phyloP scores from a whole-genome alignment of 23 tunicate genomes.

The Botrylloides violaceus region DNA sequence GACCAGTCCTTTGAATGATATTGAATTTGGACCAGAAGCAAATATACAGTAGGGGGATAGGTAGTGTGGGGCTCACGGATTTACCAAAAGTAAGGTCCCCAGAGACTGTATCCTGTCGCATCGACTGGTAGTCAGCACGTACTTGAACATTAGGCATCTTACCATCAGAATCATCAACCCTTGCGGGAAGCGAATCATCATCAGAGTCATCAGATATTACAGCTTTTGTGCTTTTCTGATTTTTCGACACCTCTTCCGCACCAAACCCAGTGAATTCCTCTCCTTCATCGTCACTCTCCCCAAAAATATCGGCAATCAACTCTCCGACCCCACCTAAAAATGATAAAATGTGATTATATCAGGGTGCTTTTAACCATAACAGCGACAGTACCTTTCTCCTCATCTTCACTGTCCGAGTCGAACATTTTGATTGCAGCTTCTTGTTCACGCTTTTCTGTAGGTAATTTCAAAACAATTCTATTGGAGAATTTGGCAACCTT shows the following conservation, averaged over 20 bases:
- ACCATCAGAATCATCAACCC: not conserved
- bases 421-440: slow-evolving; percentile 53
- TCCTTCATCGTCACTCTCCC: slow-evolving; percentile 88
- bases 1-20: too few relatives aligned
- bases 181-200: slow-evolving; percentile 4
- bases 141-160: too few relatives aligned
- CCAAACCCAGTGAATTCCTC: slow-evolving; percentile 87
- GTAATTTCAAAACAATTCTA: too few relatives aligned
- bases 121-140: too few relatives aligned
- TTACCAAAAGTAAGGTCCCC: too few relatives aligned
- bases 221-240: slow-evolving; percentile 16
- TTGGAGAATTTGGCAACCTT: not conserved
- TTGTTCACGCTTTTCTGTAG: slow-evolving; percentile 18
- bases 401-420: slow-evolving; percentile 78
- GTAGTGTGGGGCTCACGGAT: too few relatives aligned
- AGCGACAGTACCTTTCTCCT: slow-evolving; percentile 13
- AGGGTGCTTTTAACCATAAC: not conserved
- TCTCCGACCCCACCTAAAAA: slow-evolving; percentile 62
- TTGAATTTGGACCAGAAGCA: too few relatives aligned
- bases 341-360: not conserved
- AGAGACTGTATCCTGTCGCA: too few relatives aligned
- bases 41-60: too few relatives aligned
- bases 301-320: slow-evolving; percentile 83
- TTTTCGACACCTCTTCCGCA: slow-evolving; percentile 39
- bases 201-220: slow-evolving; percentile 44